Conservation (phyloP, 2,113 vertebrate genomes). For the Nycticorax nycticorax region DNA sequence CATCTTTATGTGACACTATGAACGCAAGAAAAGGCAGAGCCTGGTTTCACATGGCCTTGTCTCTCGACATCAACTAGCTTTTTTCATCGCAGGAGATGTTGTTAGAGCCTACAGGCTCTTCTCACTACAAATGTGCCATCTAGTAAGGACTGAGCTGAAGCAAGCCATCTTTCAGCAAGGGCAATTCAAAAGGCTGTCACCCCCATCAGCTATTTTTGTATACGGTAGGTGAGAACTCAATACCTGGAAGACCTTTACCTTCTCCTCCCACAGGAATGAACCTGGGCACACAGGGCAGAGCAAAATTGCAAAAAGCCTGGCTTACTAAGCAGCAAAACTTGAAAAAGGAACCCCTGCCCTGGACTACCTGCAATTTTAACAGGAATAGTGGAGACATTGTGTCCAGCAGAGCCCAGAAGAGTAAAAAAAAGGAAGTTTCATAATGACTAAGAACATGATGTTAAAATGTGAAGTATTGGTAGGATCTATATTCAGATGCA, state of each 20-base stretch:
- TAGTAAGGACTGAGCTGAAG: not conserved
- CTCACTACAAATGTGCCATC: not conserved
- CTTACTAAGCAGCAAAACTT: not conserved
- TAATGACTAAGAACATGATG: not conserved
- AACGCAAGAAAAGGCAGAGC: not conserved
- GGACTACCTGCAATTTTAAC: not conserved
- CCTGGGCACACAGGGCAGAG: not conserved
- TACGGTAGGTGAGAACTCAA: not conserved
- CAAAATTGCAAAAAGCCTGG: not conserved
- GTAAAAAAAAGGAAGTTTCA: not conserved
- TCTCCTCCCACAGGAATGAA: not conserved
- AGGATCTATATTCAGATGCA: not conserved
- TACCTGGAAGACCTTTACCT: not conserved
- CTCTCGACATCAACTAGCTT: not conserved
- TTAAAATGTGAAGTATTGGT: not conserved
- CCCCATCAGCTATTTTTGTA: not conserved
- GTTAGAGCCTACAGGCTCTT: not conserved
- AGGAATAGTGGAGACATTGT: not conserved
- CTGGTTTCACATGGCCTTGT: not conserved
- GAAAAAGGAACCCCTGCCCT: not conserved
- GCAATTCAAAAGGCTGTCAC: not conserved
- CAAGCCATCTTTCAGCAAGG: not conserved
- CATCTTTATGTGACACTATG: not conserved
- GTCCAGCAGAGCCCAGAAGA: not conserved
- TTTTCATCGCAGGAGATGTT: not conserved